Base-by-base conservation (phyloP, 2,888 invertebrate species). In the Leucophora obtusa region DNA sequence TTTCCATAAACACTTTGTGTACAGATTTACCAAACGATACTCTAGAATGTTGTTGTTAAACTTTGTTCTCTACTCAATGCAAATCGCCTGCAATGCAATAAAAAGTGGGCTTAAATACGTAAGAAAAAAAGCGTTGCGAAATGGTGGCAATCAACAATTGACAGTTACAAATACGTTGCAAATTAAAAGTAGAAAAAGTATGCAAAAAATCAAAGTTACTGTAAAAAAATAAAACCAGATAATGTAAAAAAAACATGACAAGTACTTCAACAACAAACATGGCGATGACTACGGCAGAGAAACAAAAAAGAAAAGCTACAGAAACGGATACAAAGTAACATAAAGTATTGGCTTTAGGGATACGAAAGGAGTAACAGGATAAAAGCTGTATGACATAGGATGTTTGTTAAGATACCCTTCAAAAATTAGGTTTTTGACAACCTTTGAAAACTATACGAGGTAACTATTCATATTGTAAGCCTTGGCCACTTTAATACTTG, bases 91-190 rank as follows among this genome's bases (percentile, higher is more conserved):
- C 51, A 63, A 72, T 71, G 71, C 35, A 75, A 69, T 69, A 68
- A 63, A 47, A 47, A 72, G 58, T 72, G 47, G 69, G 70, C 80
- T 79, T 79, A 75, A 74, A 70, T 28, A 51, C 3, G 50, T 43
- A 53, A 17, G 14, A 33, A 33, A 51, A 33, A 1, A 10, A 18
- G 14, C 11, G 35, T 8, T 47, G 35, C 56, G 68, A 80, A 76
- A 76, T 76, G 72, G 33, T 80, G 80, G 69, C 80, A 81, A 81
- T 81, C 80, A 81, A 70, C 75, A 82, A 83, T 83, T 80, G 83
- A 82, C 83, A 82, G 82, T 80, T 82, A 82, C 83, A 83, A 83
- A 83, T 83, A 79, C 76, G 80, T 73, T 78, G 80, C 78, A 83
- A 78, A 82, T 80, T 78, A 79, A 83, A 75, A 75, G 79, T 56